These are phyloP conservation scores for Pheucticus melanocephalus DNA, from an alignment of 2,113 vertebrate genomes.

Conservation along the genomic window DNA sequence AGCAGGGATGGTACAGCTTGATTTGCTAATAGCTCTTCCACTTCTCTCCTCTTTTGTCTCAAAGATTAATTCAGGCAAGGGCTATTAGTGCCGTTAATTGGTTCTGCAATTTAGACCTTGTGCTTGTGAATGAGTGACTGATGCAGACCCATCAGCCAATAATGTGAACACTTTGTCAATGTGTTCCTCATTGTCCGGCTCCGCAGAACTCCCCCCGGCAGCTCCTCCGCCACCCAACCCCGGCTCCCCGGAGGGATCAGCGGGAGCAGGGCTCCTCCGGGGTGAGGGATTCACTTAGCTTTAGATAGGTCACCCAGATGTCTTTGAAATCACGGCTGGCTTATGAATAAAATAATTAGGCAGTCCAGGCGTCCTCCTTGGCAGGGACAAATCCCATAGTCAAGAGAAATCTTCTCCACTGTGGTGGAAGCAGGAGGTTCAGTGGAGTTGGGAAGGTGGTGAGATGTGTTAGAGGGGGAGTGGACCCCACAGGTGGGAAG, in stretches of 20 bases:
- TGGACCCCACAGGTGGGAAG: fast-evolving
- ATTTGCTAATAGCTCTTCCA: constrained; percentile 92
- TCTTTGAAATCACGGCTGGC: constrained; percentile 42
- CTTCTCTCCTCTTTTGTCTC: constrained; percentile 98
- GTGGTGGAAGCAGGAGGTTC: not conserved
- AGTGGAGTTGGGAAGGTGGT: not conserved
- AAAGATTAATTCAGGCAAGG: constrained; percentile 98
- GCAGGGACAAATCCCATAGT: not conserved
- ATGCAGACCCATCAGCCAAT: constrained; percentile 87
- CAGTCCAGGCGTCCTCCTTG: not conserved
- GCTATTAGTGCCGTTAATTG: constrained; percentile 99
- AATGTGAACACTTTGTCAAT: constrained; percentile 94
- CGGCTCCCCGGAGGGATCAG: constrained; percentile 29
- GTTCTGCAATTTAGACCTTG: constrained; percentile 99
- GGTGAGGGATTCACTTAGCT: constrained; percentile 50
- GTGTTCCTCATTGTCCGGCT: constrained; percentile 83
- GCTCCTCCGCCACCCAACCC: constrained; percentile 2
- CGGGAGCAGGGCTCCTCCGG: not conserved
- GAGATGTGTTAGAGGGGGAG: not conserved
- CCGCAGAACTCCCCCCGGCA: constrained; percentile 72
- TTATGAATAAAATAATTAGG: constrained; percentile 59
- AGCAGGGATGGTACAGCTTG: constrained; percentile 96
- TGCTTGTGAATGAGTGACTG: constrained; percentile 94
- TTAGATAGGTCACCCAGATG: constrained; percentile 67
- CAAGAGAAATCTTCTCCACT: not conserved